A percentile compares a stretch with the other conserved stretches of the same genome.
phyloP scores from a whole-genome alignment of 1,140 invertebrate species.

The Papilio polyxenes region DNA sequence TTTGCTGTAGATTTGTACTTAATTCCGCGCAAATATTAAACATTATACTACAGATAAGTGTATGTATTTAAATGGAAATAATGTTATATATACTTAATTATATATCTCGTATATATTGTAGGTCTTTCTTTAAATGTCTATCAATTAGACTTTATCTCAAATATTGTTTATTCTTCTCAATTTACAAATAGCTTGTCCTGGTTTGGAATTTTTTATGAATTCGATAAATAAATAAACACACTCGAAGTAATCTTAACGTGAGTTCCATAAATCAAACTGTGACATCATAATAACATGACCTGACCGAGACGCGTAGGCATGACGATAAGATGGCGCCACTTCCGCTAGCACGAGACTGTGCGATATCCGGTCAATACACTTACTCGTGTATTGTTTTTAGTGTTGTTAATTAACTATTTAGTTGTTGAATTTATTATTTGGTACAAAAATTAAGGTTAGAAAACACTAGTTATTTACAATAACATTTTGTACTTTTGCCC shows the following conservation, averaged over 20 bases:
- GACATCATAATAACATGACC: slow-evolving; percentile 40
- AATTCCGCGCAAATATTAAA: no score
- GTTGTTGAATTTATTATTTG: not conserved
- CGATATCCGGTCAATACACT: slow-evolving; percentile 54
- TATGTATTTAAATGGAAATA: not conserved
- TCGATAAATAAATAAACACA: not conserved
- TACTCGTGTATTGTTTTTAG: slow-evolving; percentile 30
- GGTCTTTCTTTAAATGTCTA: no score
- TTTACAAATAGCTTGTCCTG: not conserved
- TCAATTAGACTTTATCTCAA: not conserved
- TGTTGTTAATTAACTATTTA: slow-evolving; percentile 7
- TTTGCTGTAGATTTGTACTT: not conserved
- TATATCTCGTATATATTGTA: no score
- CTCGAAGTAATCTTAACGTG: slow-evolving; percentile 6
- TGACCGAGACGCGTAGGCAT: slow-evolving; percentile 42
- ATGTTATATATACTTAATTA: not conserved
- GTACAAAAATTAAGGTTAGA: not conserved
- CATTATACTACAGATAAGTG: no score
- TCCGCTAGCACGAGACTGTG: slow-evolving; percentile 46
- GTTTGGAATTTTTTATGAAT: not conserved
- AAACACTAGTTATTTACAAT: not conserved
- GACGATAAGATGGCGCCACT: slow-evolving; percentile 52
- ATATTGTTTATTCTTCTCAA: not conserved
- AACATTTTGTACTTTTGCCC: not conserved
- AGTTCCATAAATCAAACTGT: slow-evolving; percentile 19